phyloP scores from a whole-genome alignment of 2,113 vertebrate species.

The Choloepus hoffmanni region DNA sequence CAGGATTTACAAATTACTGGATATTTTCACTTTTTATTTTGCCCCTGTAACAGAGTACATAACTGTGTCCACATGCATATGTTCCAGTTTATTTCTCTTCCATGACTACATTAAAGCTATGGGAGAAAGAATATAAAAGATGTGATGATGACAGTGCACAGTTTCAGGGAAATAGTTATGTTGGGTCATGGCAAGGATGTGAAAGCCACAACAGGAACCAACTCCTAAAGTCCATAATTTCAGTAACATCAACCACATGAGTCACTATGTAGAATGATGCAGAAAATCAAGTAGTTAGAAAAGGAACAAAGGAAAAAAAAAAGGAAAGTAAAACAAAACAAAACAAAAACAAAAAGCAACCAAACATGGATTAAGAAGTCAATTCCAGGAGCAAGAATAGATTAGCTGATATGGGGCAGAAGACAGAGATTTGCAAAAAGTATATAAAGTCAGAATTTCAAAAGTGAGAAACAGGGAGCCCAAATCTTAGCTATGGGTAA shows the following conservation, averaged over 20 bases:
- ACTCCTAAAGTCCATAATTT: background rate
- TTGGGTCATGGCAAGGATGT: too few relatives aligned
- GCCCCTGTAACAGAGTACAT: background rate
- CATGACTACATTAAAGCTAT: background rate
- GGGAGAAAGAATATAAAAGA: background rate
- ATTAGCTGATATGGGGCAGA: background rate
- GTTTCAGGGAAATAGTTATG: background rate
- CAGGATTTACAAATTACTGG: background rate
- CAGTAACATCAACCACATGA: background rate
- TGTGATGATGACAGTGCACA: background rate
- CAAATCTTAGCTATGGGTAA: background rate
- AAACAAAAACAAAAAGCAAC: background rate
- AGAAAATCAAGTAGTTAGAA: background rate
- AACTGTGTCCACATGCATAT: background rate
- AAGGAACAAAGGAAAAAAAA: background rate
- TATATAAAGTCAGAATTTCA: background rate
- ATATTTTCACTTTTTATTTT: constrained; percentile 9
- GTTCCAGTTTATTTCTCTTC: background rate
- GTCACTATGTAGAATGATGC: background rate
- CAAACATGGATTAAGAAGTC: background rate
- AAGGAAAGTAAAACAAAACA: too few relatives aligned
- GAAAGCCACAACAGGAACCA: background rate
- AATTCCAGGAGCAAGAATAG: background rate
- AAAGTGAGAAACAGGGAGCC: background rate
- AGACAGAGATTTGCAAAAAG: background rate